phyloP scores from a whole-genome alignment of 1,140 invertebrate genomes.

The Drosophila murphyi region DNA sequence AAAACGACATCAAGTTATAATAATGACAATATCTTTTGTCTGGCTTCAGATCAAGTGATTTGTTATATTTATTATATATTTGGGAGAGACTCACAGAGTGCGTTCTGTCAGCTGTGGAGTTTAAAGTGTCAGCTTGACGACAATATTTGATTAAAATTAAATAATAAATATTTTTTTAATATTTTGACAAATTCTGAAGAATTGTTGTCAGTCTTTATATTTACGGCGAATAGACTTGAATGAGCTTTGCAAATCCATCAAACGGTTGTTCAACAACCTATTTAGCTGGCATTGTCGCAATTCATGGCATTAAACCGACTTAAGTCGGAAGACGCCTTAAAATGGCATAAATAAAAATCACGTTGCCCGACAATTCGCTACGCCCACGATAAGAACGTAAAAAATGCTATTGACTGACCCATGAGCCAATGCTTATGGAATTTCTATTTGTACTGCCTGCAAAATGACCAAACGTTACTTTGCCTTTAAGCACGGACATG shows the following conservation, averaged over 20 bases:
- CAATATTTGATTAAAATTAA: no score
- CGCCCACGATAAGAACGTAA: constrained; percentile 49
- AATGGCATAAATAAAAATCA: constrained; percentile 49
- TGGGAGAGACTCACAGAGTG: no score
- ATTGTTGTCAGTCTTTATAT: neutral
- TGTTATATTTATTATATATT: no score
- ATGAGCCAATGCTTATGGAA: constrained; percentile 64
- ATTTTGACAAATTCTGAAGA: neutral
- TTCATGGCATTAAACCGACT: constrained; percentile 10
- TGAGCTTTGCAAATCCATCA: constrained; percentile 6
- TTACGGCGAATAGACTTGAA: neutral
- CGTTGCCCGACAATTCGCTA: constrained; percentile 41
- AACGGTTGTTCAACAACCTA: neutral
- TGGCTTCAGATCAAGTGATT: no score
- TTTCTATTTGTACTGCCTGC: constrained; percentile 36
- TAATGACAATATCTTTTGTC: no score
- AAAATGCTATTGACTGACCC: constrained; percentile 44
- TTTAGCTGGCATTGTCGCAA: neutral
- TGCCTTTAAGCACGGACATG: constrained; percentile 55
- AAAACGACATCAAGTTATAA: no score
- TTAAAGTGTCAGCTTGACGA: no score
- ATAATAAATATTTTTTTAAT: neutral
- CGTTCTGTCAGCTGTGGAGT: no score
- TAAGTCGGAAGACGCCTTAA: constrained; percentile 13
- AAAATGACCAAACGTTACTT: constrained; percentile 41